phyloP scores from a whole-genome alignment of 92 coral and sea anemone genomes.

The Micromussa lordhowensis region DNA sequence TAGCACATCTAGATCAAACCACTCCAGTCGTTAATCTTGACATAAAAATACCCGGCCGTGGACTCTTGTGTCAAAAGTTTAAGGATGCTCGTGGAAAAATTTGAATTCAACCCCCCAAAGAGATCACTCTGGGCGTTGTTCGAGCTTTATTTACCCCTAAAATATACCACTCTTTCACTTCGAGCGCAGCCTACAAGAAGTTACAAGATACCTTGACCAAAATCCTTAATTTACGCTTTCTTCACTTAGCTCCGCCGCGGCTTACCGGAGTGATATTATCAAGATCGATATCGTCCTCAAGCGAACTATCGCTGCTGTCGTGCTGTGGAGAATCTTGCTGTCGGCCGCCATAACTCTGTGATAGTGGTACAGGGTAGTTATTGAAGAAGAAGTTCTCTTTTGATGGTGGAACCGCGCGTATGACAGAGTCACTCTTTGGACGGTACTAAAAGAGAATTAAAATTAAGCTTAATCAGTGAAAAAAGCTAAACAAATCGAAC shows the following conservation, averaged over 20 bases:
- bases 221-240: too few species aligned
- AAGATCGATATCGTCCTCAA: constrained; percentile 32
- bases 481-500: neutral
- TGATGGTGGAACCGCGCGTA: constrained; percentile 5
- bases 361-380: neutral
- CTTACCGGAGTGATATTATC: constrained; percentile 44
- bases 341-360: constrained; percentile 4
- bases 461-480: neutral
- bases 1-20: too few species aligned
- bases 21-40: too few species aligned
- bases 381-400: constrained; percentile 16
- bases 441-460: neutral
- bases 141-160: too few species aligned
- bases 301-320: constrained; percentile 34
- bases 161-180: too few species aligned
- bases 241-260: neutral
- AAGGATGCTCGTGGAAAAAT: too few species aligned
- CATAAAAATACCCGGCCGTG: too few species aligned
- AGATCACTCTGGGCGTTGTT: too few species aligned
- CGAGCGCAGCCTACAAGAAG: too few species aligned
- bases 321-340: constrained; percentile 29
- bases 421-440: neutral
- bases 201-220: too few species aligned
- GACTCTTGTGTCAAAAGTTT: too few species aligned
- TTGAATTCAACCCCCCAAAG: too few species aligned